A percentile compares a stretch with the other conserved stretches of the same genome.
Evolutionary conservation across 2,797 vertebrate species (phyloP).

Genomic region (Netta rufina): DNA sequence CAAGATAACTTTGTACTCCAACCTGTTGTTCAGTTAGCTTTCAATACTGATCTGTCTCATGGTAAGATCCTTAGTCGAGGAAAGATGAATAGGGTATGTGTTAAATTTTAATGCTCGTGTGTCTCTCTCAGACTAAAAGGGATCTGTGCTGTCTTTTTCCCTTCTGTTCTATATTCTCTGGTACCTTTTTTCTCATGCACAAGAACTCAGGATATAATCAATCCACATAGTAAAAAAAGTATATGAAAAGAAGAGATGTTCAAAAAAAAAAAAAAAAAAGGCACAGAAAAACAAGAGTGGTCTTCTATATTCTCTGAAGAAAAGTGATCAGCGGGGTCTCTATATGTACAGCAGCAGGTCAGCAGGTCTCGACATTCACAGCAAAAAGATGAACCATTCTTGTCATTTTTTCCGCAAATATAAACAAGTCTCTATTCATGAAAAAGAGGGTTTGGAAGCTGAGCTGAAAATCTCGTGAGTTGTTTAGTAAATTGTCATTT

Average conservation of each 20-base stretch:
- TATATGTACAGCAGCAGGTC: background rate
- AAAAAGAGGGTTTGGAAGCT: background rate
- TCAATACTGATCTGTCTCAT: slow-evolving; percentile 74
- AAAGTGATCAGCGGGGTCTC: background rate
- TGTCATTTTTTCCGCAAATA: background rate
- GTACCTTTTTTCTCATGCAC: slow-evolving; percentile 13
- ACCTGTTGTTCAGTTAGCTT: slow-evolving; percentile 68
- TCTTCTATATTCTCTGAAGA: background rate
- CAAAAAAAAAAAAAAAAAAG: background rate
- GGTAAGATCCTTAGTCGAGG: slow-evolving; percentile 59
- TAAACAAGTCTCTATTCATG: background rate
- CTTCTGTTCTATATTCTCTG: slow-evolving; percentile 45
- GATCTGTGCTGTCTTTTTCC: slow-evolving; percentile 55
- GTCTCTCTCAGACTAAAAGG: slow-evolving; percentile 46
- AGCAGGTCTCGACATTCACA: background rate
- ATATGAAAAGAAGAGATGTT: background rate
- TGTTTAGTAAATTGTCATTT: background rate
- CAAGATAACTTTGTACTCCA: slow-evolving; percentile 80
- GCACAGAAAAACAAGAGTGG: background rate
- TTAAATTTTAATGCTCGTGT: slow-evolving; percentile 68
- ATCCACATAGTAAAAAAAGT: background rate
- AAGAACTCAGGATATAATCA: slow-evolving; percentile 33
- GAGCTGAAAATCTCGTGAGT: background rate
- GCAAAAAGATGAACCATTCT: background rate
- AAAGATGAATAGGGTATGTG: slow-evolving; percentile 75